These are phyloP conservation scores for Mastacembelus armatus DNA, from an alignment of 2,797 vertebrate species.

Conservation along the genomic window DNA sequence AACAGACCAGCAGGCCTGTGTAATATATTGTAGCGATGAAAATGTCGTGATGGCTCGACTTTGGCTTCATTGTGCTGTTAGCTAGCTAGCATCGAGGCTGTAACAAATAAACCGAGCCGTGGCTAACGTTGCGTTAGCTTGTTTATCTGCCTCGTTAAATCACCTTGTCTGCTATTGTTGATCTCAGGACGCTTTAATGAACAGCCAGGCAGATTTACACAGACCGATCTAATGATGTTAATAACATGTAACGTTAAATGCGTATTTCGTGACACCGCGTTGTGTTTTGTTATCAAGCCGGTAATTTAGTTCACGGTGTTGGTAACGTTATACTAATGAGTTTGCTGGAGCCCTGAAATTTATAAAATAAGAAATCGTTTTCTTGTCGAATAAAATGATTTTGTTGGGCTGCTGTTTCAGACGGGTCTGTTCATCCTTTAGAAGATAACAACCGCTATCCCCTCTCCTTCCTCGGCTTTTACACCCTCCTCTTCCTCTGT, in stretches of 20 bases:
- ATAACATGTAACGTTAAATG: neutral
- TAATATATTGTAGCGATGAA: neutral
- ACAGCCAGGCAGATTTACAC: rapidly evolving
- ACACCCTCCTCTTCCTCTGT: slow-evolving; percentile 26
- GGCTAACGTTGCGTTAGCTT: slow-evolving; percentile 6
- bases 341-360: too few relatives aligned
- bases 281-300: slow-evolving; percentile 39
- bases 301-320: slow-evolving; percentile 15
- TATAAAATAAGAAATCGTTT: rapidly evolving
- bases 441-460: too few relatives aligned
- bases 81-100: slow-evolving; percentile 63
- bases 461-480: slow-evolving; percentile 27
- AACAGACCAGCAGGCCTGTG: neutral
- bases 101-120: slow-evolving; percentile 53
- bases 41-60: neutral
- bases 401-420: neutral
- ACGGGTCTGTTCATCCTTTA: neutral
- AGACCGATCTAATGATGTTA: neutral
- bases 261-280: slow-evolving; percentile 8
- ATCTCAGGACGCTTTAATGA: neutral
- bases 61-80: slow-evolving; percentile 30
- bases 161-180: neutral
- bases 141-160: slow-evolving; percentile 17
- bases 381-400: neutral
- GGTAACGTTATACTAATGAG: slow-evolving; percentile 7